These are phyloP conservation scores for Bovichtus variegatus DNA, from an alignment of 2,797 vertebrate genomes.

Conservation along the genomic window DNA sequence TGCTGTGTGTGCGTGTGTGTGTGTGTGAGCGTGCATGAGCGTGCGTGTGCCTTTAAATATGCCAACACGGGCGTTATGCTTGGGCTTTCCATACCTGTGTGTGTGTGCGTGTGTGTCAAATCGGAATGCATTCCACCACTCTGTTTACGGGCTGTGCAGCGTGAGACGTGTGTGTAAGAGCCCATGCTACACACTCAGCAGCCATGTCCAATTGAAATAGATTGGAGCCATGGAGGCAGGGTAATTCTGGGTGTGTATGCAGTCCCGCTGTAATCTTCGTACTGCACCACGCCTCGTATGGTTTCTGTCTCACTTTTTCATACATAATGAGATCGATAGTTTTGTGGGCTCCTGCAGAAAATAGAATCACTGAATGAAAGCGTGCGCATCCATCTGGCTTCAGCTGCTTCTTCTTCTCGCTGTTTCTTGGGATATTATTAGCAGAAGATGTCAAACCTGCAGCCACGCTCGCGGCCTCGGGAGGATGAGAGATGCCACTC, in stretches of 20 bases:
- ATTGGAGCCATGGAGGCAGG: constrained; percentile 72
- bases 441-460: neutral
- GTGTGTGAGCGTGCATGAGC: constrained; percentile 9
- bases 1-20: constrained; percentile 25
- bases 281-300: constrained; percentile 53
- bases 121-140: constrained; percentile 60
- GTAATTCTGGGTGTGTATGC: constrained; percentile 62
- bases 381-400: constrained; percentile 1
- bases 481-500: neutral
- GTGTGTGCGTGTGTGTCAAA: constrained; percentile 25
- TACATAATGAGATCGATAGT: constrained; percentile 71
- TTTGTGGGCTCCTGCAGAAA: constrained; percentile 43
- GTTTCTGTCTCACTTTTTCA: constrained; percentile 58
- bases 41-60: constrained; percentile 36
- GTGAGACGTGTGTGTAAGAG: constrained; percentile 59
- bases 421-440: neutral
- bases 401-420: neutral
- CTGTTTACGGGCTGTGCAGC: constrained; percentile 60
- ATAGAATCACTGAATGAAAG: constrained; percentile 49
- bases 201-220: constrained; percentile 84
- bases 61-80: neutral
- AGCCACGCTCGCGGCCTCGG: neutral
- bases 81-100: constrained; percentile 11
- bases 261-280: constrained; percentile 60
- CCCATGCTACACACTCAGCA: constrained; percentile 64